These are phyloP conservation scores for Phrixothrix hirtus DNA, from an alignment of 2,888 invertebrate genomes.

Conservation along the genomic window DNA sequence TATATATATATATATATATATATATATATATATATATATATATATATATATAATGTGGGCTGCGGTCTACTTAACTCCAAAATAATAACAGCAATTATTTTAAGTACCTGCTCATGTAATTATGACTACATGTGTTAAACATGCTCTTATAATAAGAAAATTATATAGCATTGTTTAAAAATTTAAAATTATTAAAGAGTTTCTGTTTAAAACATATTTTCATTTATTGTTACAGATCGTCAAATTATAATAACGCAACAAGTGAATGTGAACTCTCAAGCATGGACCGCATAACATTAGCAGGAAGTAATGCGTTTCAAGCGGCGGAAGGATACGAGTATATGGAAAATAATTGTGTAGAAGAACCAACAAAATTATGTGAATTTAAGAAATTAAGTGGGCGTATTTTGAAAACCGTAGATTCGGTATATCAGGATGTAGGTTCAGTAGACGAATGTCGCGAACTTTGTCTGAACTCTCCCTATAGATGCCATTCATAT, in stretches of 20 bases:
- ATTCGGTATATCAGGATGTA: slow-evolving; percentile 89
- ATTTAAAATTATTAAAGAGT: too few species aligned
- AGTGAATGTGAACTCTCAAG: slow-evolving; percentile 86
- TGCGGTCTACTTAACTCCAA: slow-evolving; percentile 43
- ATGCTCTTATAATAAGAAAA: slow-evolving; percentile 31
- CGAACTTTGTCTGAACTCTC: slow-evolving; percentile 85
- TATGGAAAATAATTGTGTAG: slow-evolving; percentile 91
- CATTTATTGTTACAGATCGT: slow-evolving; percentile 68
- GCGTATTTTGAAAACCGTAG: slow-evolving; percentile 89
- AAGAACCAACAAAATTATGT: slow-evolving; percentile 91
- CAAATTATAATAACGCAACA: slow-evolving; percentile 84
- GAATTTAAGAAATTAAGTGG: slow-evolving; percentile 89
- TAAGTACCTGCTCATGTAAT: slow-evolving; percentile 21
- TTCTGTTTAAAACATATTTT: neutral
- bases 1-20: too few species aligned
- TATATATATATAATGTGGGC: slow-evolving; percentile 4
- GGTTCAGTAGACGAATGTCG: slow-evolving; percentile 85
- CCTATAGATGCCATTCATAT: slow-evolving; percentile 90
- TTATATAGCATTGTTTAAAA: too few species aligned
- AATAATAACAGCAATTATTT: slow-evolving; percentile 40
- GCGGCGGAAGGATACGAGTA: slow-evolving; percentile 69
- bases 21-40: too few species aligned
- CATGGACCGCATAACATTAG: slow-evolving; percentile 89
- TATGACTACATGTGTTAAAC: slow-evolving; percentile 28
- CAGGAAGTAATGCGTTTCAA: slow-evolving; percentile 75